Percentiles rank a stretch among this genome's conserved stretches.
phyloP scores from a whole-genome alignment of 2,797 vertebrate species.

The Notoglanidium macrostoma region DNA sequence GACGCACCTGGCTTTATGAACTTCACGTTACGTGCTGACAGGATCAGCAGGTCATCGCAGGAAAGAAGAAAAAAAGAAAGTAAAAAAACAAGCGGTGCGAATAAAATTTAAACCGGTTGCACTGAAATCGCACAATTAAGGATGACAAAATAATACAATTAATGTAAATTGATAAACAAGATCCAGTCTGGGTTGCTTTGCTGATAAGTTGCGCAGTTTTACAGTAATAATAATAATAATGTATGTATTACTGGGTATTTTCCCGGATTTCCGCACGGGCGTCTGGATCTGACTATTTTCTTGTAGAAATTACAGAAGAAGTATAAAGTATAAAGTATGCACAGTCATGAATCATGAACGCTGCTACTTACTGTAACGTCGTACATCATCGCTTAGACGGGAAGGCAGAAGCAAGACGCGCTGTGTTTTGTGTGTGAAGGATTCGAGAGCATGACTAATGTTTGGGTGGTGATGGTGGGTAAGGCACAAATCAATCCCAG shows the following conservation, averaged over 20 bases:
- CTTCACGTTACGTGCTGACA: neutral
- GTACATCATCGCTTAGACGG: neutral
- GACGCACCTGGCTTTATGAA: neutral
- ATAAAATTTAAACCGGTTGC: neutral
- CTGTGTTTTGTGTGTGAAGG: neutral
- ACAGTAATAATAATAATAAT: neutral
- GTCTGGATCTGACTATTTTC: neutral
- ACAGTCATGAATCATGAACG: no score
- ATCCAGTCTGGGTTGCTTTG: neutral
- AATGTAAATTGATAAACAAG: neutral
- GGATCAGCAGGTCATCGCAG: neutral
- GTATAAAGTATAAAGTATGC: neutral
- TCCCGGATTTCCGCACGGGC: neutral
- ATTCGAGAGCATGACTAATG: conserved; percentile 12
- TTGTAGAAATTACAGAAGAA: neutral
- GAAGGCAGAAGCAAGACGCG: neutral
- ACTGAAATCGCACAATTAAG: neutral
- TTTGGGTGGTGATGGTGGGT: conserved; percentile 13
- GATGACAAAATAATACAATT: neutral
- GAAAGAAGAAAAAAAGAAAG: neutral
- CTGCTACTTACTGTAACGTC: neutral
- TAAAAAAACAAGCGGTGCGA: neutral
- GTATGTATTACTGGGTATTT: neutral
- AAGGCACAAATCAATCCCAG: conserved; percentile 18
- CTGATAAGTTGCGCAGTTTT: neutral